Conservation (phyloP, 2,797 vertebrate genomes). For the Micrastur ruficollis region DNA sequence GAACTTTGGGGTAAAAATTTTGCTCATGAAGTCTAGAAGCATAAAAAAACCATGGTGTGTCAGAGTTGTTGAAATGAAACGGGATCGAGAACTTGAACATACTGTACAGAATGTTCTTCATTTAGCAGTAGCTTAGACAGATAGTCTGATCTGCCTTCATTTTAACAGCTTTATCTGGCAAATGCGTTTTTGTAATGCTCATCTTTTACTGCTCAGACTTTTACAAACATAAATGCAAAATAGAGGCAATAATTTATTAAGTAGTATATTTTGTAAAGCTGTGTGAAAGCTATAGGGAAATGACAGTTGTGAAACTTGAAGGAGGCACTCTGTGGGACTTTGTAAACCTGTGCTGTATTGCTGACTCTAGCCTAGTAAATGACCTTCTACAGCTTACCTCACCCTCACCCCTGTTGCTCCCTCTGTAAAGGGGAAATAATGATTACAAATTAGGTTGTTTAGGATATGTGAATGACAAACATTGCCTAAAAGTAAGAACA, state of each 20-base stretch:
- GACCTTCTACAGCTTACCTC: neutral
- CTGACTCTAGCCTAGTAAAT: neutral
- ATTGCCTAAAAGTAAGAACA: neutral
- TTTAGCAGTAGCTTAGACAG: neutral
- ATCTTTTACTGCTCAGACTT: neutral
- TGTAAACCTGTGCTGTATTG: neutral
- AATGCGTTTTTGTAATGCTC: neutral
- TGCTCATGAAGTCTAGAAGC: neutral
- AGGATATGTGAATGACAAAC: neutral
- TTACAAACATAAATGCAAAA: neutral
- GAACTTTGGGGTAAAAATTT: neutral
- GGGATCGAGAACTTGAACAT: neutral
- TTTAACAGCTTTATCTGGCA: neutral
- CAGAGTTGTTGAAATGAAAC: neutral
- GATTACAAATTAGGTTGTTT: neutral
- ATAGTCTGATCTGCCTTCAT: neutral
- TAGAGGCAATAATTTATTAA: neutral
- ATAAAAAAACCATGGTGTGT: neutral
- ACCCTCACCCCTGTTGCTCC: neutral
- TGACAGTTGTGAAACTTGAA: neutral
- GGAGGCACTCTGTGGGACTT: neutral
- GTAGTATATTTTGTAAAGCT: neutral
- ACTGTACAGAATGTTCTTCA: conserved; percentile 1
- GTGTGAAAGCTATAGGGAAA: neutral
- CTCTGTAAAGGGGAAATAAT: neutral